Evolutionary conservation across 2,888 invertebrate genomes (phyloP).

Genomic region (Crossocerus cetratus): DNA sequence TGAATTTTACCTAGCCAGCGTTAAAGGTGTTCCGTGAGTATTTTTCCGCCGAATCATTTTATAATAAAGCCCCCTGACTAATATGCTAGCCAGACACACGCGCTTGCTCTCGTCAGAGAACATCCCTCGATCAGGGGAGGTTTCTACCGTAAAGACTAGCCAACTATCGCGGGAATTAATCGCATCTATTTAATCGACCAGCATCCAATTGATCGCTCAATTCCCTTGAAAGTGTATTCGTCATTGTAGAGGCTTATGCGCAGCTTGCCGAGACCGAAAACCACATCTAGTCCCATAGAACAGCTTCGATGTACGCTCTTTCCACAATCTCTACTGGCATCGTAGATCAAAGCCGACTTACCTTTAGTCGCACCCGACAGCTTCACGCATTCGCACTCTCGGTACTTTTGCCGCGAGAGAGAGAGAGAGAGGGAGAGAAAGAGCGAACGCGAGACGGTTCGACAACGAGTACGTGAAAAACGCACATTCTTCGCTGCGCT

Average conservation of each 20-base stretch:
- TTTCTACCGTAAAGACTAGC: no score
- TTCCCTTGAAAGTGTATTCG: background rate
- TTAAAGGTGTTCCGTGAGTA: background rate
- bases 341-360: no score
- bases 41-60: background rate
- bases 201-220: no score
- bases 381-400: no score
- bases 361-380: no score
- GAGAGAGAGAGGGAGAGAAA: slow-evolving; percentile 1
- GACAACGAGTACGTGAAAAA: no score
- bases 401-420: background rate
- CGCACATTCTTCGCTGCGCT: slow-evolving; percentile 36
- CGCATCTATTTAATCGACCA: no score
- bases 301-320: slow-evolving; percentile 12
- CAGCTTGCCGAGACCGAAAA: slow-evolving; percentile 12
- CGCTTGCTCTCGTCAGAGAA: no score
- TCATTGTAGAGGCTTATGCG: slow-evolving; percentile 1
- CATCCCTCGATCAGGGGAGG: no score
- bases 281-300: slow-evolving; percentile 38
- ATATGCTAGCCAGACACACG: no score
- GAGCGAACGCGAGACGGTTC: slow-evolving; percentile 16
- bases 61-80: background rate
- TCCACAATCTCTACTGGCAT: no score
- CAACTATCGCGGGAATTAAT: no score
- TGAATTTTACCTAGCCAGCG: background rate